Conservation (phyloP, 2,113 vertebrate genomes). For the Thalassoma bifasciatum region DNA sequence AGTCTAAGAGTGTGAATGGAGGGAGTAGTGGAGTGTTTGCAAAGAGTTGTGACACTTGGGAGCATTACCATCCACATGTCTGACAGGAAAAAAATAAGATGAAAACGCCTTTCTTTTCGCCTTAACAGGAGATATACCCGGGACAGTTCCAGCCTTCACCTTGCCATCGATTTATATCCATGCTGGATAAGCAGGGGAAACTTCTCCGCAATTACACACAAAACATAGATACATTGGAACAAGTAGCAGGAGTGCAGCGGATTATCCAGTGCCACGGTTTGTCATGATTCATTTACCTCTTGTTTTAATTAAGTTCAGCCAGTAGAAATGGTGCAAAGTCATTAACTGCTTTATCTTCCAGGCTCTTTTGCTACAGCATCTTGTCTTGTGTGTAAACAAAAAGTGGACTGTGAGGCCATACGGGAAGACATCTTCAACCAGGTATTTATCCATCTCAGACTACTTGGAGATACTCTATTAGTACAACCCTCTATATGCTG, state of each 20-base stretch:
- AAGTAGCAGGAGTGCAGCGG: conserved; percentile 94
- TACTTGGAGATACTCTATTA: background rate
- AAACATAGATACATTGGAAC: conserved; percentile 98
- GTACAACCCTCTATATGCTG: background rate
- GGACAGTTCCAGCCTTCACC: conserved; percentile 97
- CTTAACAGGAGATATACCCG: conserved; percentile 97
- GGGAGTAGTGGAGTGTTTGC: too few relatives aligned
- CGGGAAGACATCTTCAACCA: conserved; percentile 98
- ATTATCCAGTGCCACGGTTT: conserved; percentile 98
- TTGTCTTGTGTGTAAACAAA: conserved; percentile 97
- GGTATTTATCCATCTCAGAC: conserved; percentile 80
- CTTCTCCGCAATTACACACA: conserved; percentile 97
- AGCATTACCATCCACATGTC: too few relatives aligned
- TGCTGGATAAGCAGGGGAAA: conserved; percentile 95
- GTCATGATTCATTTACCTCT: conserved; percentile 9
- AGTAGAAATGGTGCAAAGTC: background rate
- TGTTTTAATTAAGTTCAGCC: background rate
- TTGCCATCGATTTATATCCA: conserved; percentile 96
- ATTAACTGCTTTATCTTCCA: conserved; percentile 65
- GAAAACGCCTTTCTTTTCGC: conserved; percentile 3
- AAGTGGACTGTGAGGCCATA: conserved; percentile 95
- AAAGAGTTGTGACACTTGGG: too few relatives aligned
- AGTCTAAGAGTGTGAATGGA: too few relatives aligned
- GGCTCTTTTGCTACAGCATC: conserved; percentile 98
- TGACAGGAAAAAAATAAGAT: background rate